Percentiles rank a stretch among this genome's conserved stretches.
These are phyloP conservation scores for Danio kyathit DNA, from an alignment of 2,797 vertebrate species.

Conservation along the genomic window DNA sequence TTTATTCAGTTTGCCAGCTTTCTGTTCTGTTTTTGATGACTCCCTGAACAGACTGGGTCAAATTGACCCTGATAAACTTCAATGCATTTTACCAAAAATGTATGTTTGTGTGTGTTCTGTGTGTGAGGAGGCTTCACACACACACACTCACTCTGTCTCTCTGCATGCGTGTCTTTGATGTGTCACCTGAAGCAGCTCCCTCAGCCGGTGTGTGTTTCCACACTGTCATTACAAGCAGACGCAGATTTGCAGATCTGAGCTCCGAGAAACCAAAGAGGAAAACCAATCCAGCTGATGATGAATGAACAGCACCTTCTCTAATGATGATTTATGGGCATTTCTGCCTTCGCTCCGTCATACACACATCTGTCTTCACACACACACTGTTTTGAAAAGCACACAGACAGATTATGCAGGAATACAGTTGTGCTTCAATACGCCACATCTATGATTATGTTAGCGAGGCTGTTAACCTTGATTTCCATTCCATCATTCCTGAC, in stretches of 20 bases:
- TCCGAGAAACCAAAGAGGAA: slow-evolving; percentile 67
- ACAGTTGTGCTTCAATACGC: neutral
- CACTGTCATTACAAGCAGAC: slow-evolving; percentile 67
- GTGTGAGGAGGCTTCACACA: too few relatives aligned
- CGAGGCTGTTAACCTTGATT: slow-evolving; percentile 21
- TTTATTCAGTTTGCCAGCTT: too few relatives aligned
- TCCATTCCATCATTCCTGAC: slow-evolving; percentile 9
- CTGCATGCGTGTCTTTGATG: too few relatives aligned
- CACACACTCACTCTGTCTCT: too few relatives aligned
- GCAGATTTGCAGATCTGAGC: slow-evolving; percentile 74
- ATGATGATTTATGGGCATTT: slow-evolving; percentile 78
- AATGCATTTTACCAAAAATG: too few relatives aligned
- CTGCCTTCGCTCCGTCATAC: slow-evolving; percentile 38
- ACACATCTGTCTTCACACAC: slow-evolving; percentile 40
- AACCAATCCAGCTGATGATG: slow-evolving; percentile 72
- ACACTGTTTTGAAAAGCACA: slow-evolving; percentile 41
- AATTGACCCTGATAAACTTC: too few relatives aligned
- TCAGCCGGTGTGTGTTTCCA: slow-evolving; percentile 74
- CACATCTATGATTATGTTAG: slow-evolving; percentile 22
- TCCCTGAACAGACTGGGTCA: too few relatives aligned
- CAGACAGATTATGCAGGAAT: slow-evolving; percentile 30
- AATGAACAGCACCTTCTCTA: slow-evolving; percentile 76
- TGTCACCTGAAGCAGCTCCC: slow-evolving; percentile 68
- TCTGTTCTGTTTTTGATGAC: too few relatives aligned
- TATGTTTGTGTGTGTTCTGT: too few relatives aligned